Conservation (phyloP, 35 echinoderm and acorn worm genomes). For the Apostichopus californicus region DNA sequence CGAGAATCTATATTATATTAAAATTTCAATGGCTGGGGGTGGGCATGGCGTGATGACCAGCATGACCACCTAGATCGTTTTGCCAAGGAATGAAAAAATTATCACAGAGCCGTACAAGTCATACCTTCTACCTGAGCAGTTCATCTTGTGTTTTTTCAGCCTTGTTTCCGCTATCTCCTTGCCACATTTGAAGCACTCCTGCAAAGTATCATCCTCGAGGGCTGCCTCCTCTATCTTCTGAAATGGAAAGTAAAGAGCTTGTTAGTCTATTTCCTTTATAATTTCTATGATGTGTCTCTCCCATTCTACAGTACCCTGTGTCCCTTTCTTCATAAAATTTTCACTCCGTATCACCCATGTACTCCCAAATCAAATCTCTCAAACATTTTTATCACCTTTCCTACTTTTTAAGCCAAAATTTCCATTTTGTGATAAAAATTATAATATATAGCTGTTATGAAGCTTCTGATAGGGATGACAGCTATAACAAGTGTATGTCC, state of each 20-base stretch:
- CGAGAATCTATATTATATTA: no score
- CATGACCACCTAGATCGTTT: neutral
- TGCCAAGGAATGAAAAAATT: neutral
- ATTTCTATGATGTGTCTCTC: constrained; percentile 3
- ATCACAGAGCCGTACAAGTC: neutral
- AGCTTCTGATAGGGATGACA: constrained; percentile 13
- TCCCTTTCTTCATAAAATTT: neutral
- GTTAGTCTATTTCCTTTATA: neutral
- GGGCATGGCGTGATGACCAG: no score
- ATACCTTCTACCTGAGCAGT: neutral
- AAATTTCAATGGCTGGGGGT: no score
- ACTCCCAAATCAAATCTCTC: no score
- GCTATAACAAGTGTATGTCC: constrained; percentile 11
- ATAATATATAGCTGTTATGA: neutral
- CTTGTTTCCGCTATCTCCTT: constrained; percentile 6
- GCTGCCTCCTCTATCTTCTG: neutral
- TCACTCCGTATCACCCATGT: neutral
- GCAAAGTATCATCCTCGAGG: neutral
- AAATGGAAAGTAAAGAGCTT: neutral
- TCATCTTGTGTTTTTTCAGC: neutral
- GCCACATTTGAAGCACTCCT: constrained; percentile 28
- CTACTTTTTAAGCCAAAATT: no score
- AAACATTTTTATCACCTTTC: no score
- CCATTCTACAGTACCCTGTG: constrained; percentile 8
- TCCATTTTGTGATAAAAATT: no score